Evolutionary conservation across 2,888 invertebrate genomes (phyloP).

Genomic region (Andrena hattorfiana): DNA sequence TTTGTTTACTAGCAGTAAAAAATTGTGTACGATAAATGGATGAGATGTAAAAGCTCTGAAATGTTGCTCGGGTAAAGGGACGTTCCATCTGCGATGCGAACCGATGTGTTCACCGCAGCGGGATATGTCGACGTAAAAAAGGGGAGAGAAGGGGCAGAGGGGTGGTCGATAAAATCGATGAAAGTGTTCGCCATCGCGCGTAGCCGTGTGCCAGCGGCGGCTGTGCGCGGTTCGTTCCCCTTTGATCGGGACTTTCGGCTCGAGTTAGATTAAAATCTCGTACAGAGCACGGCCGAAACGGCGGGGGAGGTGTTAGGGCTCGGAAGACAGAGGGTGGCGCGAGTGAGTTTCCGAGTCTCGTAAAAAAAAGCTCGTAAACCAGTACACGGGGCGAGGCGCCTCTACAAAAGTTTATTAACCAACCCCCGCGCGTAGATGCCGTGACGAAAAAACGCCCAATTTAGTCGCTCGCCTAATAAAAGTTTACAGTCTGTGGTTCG

Average conservation of each 20-base stretch:
- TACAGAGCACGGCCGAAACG: conserved; percentile 7
- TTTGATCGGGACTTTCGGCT: conserved; percentile 72
- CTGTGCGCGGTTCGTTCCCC: conserved; percentile 44
- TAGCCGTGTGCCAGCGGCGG: not conserved
- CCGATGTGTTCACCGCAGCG: conserved; percentile 4
- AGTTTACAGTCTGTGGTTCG: conserved; percentile 50
- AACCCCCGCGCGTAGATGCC: conserved; percentile 42
- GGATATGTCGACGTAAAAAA: conserved; percentile 18
- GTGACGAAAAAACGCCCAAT: conserved; percentile 53
- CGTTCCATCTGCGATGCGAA: conserved; percentile 12
- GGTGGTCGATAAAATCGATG: conserved; percentile 31
- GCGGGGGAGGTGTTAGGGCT: conserved; percentile 28
- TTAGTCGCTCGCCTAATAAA: conserved; percentile 61
- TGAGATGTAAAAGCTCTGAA: conserved; percentile 9
- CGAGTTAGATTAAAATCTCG: conserved; percentile 77
- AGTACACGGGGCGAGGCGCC: conserved; percentile 36
- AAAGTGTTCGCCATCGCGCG: conserved; percentile 15
- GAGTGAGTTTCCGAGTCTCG: conserved; percentile 54
- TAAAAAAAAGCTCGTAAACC: conserved; percentile 69
- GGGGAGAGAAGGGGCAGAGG: not conserved
- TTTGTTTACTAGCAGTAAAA: conserved; percentile 19
- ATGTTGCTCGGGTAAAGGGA: not conserved
- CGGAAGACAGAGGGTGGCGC: conserved; percentile 10
- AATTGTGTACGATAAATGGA: conserved; percentile 11
- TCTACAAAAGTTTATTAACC: conserved; percentile 68